Evolutionary conservation across 2,888 invertebrate genomes (phyloP).

Genomic region (Hyalella azteca): DNA sequence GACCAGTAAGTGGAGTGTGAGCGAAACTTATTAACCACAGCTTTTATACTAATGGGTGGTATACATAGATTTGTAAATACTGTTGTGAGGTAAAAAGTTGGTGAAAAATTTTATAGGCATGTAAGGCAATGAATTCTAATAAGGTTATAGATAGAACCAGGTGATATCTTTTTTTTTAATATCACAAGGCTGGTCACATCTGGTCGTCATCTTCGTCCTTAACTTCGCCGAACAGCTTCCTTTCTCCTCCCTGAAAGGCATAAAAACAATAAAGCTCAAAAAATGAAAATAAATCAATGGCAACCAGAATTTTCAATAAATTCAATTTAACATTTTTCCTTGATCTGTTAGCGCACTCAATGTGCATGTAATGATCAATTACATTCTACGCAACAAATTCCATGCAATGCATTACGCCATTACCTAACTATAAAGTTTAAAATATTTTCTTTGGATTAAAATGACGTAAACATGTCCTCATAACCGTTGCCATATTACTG

Average conservation of each 20-base stretch:
- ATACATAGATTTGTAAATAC: too few relatives aligned
- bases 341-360: neutral
- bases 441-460: too few relatives aligned
- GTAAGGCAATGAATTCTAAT: too few relatives aligned
- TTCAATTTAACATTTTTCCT: neutral
- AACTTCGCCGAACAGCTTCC: neutral
- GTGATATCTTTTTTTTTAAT: too few relatives aligned
- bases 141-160: too few relatives aligned
- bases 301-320: too few relatives aligned
- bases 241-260: neutral
- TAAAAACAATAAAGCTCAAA: neutral
- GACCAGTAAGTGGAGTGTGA: too few relatives aligned
- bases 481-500: too few relatives aligned
- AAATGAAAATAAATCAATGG: too few relatives aligned
- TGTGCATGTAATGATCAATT: neutral
- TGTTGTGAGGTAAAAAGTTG: too few relatives aligned
- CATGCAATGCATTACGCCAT: neutral
- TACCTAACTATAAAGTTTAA: neutral
- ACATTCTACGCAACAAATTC: neutral
- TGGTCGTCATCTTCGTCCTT: neutral
- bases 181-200: neutral
- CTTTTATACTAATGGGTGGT: neutral
- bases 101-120: too few relatives aligned
- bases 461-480: too few relatives aligned
- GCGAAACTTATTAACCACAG: neutral